Base-by-base conservation (phyloP, 2,797 vertebrate species). In the Podarcis siculus region DNA sequence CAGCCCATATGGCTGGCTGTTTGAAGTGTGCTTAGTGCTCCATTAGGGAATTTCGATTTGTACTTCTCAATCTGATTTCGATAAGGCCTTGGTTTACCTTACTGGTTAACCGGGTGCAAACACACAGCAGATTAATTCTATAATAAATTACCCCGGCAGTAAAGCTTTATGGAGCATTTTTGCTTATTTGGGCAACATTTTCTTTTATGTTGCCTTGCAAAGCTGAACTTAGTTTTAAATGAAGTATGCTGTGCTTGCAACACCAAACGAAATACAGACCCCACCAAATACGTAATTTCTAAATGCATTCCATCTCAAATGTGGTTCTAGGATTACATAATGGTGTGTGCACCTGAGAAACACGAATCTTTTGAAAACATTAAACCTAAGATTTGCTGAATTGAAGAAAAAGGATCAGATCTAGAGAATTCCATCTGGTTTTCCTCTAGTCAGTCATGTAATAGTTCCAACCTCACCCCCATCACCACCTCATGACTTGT, bases 21-120 rank as follows among this genome's bases (percentile, higher is more conserved):
- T 98, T 97, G 96, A 97, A 97, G 97, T 97, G 95, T 78, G 93
- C 95, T 97, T 96, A 96, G 95, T 95, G 95, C 93, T 97, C 96
- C 97, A 96, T 97, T 96, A 96, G 95, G 95, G 94, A 95, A 95
- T 96, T 94, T 95, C 42, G 30, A 95, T 95, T 96, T 96, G 94
- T 96, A 92, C 92, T 96, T 95, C 92, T 96, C 94, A 97, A 95
- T 97, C 96, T 97, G 96, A 98, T 95, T 97, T 96, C 92, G 95
- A 96, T 97, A 96, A 96, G 95, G 95, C 86, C 89, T 95, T 95
- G 93, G 89, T 96, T 97, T 95, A 91, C 90, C 94, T 94, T 89
- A 88, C 90, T 83, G 86, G 94, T 92, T 95, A 95, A 97, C 96
- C 95, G 96, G 92, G 92, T 96, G 93, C 92, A 97, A 96, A 96